Evolutionary conservation across 2,888 invertebrate species (phyloP).

Genomic region (Hydraecia micacea): DNA sequence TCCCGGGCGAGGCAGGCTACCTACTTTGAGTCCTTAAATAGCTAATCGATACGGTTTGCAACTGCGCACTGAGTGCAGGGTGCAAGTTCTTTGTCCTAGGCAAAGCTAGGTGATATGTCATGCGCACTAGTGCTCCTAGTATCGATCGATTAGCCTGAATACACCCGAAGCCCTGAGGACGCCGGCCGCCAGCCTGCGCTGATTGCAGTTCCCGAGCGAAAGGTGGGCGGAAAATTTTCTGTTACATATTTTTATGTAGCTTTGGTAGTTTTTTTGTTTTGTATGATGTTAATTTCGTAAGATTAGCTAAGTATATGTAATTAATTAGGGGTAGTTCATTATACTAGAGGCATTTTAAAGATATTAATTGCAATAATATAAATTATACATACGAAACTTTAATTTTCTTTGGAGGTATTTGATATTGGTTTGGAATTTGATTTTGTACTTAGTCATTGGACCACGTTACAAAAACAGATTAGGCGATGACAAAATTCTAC

Average conservation of each 20-base stretch:
- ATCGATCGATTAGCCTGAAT: not conserved
- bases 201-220: not conserved
- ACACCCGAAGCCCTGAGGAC: not conserved
- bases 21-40: slow-evolving; percentile 19
- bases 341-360: not conserved
- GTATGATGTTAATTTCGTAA: not conserved
- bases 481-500: not conserved
- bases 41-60: slow-evolving; percentile 42
- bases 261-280: not conserved
- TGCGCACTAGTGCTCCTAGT: slow-evolving; percentile 33
- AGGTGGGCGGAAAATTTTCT: not conserved
- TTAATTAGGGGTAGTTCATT: not conserved
- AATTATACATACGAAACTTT: not conserved
- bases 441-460: not conserved
- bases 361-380: not conserved
- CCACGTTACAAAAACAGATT: not conserved
- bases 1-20: not conserved
- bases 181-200: not conserved
- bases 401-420: too few relatives aligned
- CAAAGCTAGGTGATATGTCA: slow-evolving; percentile 12
- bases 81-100: slow-evolving; percentile 21
- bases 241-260: not conserved
- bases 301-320: not conserved
- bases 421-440: not conserved
- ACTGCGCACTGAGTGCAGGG: slow-evolving; percentile 49